phyloP scores from a whole-genome alignment of 92 coral and sea anemone genomes.

The Phymanthus crucifer region DNA sequence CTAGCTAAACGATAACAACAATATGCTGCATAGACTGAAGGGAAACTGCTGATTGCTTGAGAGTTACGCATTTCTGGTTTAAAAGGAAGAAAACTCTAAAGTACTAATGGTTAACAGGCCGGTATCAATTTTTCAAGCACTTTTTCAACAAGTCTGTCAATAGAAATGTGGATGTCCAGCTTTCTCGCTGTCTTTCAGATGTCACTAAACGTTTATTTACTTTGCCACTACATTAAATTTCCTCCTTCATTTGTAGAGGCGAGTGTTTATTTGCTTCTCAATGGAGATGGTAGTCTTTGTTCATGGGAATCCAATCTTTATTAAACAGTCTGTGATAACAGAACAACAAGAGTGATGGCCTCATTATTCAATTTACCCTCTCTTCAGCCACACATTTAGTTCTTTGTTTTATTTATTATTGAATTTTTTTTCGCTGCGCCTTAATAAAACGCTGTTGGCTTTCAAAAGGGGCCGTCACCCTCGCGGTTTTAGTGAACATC shows the following conservation, averaged over 20 bases:
- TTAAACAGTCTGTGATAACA: conserved; percentile 25
- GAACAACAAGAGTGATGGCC: conserved; percentile 17
- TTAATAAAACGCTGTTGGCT: conserved; percentile 18
- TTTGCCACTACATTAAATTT: conserved; percentile 34
- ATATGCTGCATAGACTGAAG: no score
- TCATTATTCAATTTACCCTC: conserved; percentile 9
- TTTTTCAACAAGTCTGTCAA: conserved; percentile 10
- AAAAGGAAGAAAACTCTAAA: background rate
- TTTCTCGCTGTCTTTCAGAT: conserved; percentile 18
- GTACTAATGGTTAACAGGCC: background rate
- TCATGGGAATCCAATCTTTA: conserved; percentile 21
- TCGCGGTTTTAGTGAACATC: conserved; percentile 5
- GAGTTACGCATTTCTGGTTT: background rate
- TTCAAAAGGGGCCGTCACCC: conserved; percentile 7
- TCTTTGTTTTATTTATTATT: conserved; percentile 15
- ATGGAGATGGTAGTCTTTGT: conserved; percentile 10
- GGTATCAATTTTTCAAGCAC: background rate
- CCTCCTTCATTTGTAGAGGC: conserved; percentile 16
- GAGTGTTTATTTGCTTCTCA: conserved; percentile 36
- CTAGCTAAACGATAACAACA: no score
- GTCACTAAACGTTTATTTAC: conserved; percentile 27
- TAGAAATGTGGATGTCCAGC: conserved; percentile 18
- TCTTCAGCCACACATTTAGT: conserved; percentile 1
- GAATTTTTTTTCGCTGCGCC: background rate
- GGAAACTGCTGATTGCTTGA: no score